Percentiles rank a stretch among this genome's conserved stretches.
Conservation (phyloP, 2,797 vertebrate genomes). For the Eremophila alpestris region DNA sequence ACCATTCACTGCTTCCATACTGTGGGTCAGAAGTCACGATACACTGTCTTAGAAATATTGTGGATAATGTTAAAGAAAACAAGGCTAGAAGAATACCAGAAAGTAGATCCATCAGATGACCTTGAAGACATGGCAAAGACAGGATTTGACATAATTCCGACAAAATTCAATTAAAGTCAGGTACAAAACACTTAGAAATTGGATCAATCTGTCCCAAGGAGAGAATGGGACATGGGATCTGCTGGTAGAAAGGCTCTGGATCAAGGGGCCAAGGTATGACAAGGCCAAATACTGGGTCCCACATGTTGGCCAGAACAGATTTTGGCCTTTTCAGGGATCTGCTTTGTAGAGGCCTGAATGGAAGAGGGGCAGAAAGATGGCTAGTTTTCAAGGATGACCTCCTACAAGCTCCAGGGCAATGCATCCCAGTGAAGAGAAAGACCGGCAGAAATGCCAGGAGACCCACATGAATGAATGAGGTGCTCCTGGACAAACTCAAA, state of each 20-base stretch:
- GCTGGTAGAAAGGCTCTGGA: background rate
- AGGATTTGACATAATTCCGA: background rate
- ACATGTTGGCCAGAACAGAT: background rate
- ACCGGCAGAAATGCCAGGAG: background rate
- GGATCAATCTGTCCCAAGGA: background rate
- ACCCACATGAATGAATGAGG: background rate
- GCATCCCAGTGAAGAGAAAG: background rate
- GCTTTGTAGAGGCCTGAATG: background rate
- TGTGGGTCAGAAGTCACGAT: background rate
- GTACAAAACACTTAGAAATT: background rate
- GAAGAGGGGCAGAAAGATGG: background rate
- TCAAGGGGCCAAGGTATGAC: fast-evolving
- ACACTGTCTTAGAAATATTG: background rate
- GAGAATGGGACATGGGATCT: background rate
- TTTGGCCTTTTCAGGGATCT: background rate
- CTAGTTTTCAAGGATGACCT: background rate
- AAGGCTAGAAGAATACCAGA: background rate
- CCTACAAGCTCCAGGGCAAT: background rate
- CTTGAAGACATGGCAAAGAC: background rate
- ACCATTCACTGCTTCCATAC: background rate
- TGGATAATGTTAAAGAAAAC: background rate
- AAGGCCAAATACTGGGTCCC: background rate
- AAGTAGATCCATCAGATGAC: background rate
- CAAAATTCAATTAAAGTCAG: background rate
- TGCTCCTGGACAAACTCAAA: background rate